Evolutionary conservation across 2,113 vertebrate species (phyloP).

Genomic region (Phoenicopterus ruber): DNA sequence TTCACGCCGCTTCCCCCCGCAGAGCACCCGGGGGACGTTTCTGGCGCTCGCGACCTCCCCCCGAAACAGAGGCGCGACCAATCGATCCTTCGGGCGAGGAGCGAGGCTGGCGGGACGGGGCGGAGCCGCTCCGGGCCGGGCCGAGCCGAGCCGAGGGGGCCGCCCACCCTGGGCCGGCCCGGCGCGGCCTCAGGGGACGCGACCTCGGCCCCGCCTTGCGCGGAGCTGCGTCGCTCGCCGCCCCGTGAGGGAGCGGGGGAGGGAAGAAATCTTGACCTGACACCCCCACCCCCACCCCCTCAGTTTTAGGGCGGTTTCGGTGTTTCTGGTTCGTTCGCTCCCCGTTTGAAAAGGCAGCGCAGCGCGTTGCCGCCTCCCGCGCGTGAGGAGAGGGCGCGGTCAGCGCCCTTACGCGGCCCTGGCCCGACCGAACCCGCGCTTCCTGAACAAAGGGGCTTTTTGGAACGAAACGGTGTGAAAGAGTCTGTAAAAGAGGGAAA

Average conservation of each 20-base stretch:
- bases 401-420: neutral
- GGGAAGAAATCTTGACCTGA: neutral
- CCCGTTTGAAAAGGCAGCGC: neutral
- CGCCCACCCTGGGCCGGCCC: too few species aligned
- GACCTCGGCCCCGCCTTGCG: neutral
- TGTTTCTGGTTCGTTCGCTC: neutral
- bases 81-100: neutral
- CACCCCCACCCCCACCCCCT: too few species aligned
- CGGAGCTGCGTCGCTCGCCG: too few species aligned
- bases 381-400: too few species aligned
- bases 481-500: neutral
- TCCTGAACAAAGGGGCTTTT: neutral
- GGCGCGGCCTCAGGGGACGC: neutral
- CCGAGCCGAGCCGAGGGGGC: neutral
- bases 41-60: neutral
- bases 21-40: rapidly evolving
- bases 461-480: neutral
- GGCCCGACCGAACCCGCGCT: rapidly evolving
- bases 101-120: neutral
- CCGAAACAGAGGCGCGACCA: neutral
- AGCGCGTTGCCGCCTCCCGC: neutral
- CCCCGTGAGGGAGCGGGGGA: neutral
- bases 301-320: neutral
- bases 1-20: neutral
- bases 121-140: neutral